Base-by-base conservation (phyloP, 2,888 invertebrate species). In the Imbricaverruca yamaguchii region DNA sequence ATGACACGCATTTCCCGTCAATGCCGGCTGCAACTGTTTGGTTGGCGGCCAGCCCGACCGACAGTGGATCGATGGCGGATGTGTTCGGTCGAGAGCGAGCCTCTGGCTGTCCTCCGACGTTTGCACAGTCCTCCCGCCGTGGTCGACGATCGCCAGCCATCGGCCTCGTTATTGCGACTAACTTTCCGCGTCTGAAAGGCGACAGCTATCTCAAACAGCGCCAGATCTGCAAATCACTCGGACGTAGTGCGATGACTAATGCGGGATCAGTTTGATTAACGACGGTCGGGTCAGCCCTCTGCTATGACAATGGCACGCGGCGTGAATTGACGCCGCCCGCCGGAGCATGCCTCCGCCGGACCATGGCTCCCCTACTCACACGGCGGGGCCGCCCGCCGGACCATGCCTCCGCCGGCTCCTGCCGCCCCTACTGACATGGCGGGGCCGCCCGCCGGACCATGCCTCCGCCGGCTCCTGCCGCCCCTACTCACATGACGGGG, bases 241-340 rank as follows among this genome's bases (percentile, higher is more conserved):
- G 74, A 39, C 53, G 74, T 23, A 53, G 39, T 18, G 74, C 53
- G 74, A 74, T 74, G 74, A 74, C 53, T 74, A 74, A 74, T 53
- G 23, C 39, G 74, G 74, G 53, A 53, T 74, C 53, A 53, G 39
- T 74, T 39, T 74, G 74, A 74, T 74, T 74, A 74, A 74, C 53
- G 74, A 15, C 15, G 53, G 53, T 21, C 59, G 53, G 23, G 74
- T 15, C 13, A 25, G 25, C 67, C 25, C n/a, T 25, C 25, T 61
- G 67, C 25, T 4, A 39, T 59, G 53, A 74, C 74, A 74, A 39
- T 74, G 74, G 74, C 74, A 53, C 74, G 11, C 53, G 74, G 53
- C 23, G 74, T 74, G 18, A 39, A 74, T 53, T 21, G 53, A 21
- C 74, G 39, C 18, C 12, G 2, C 11, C 15, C 15, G 12, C 21